Percentiles rank a stretch among this genome's conserved stretches.
Conservation (phyloP, 2,797 vertebrate genomes). For the Gobionotothen gibberifrons region DNA sequence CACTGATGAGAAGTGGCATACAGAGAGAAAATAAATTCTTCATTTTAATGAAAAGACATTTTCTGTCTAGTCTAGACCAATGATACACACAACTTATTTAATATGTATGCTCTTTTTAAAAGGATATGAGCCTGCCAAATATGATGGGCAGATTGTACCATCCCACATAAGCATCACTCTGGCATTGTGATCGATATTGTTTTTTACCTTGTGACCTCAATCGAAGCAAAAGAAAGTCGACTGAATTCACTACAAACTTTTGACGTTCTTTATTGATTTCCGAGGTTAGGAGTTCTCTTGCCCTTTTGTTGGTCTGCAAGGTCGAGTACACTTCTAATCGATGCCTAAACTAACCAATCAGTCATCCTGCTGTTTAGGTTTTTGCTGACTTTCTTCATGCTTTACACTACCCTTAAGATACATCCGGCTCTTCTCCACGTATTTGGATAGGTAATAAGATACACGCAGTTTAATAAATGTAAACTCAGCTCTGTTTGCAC, state of each 20-base stretch:
- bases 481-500: constrained; percentile 17
- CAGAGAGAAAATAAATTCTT: background rate
- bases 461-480: constrained; percentile 1
- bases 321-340: constrained; percentile 2
- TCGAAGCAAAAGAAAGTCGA: background rate
- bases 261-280: constrained; percentile 29
- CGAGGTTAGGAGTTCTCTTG: background rate
- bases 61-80: background rate
- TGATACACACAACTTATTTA: background rate
- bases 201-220: constrained; percentile 3
- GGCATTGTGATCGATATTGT: background rate
- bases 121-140: background rate
- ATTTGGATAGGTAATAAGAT: background rate
- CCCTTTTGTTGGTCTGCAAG: constrained; percentile 8
- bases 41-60: background rate
- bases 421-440: constrained; percentile 1
- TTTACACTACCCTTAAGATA: background rate
- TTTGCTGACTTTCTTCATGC: background rate
- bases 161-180: background rate
- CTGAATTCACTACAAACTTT: background rate
- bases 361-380: background rate
- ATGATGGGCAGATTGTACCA: background rate
- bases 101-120: background rate
- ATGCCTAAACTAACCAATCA: constrained; percentile 1
- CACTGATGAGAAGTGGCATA: background rate